Conservation (phyloP, 92 coral and sea anemone genomes). For the Isaurus tuberculatus region DNA sequence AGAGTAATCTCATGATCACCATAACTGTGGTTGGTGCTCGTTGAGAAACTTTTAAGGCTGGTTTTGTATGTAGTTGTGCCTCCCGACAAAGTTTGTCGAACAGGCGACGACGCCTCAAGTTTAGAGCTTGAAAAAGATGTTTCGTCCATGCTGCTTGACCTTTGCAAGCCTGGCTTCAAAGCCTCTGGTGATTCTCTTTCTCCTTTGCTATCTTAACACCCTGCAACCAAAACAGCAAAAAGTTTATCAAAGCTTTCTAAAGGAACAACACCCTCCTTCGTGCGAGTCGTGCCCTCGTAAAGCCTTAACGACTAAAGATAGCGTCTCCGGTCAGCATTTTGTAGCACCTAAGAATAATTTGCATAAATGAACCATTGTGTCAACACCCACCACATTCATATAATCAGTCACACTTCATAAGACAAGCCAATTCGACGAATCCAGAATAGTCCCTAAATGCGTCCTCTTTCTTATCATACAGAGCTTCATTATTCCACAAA, state of each 20-base stretch:
- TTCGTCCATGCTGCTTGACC: constrained; percentile 43
- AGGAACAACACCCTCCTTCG: constrained; percentile 15
- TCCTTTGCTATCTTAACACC: not conserved
- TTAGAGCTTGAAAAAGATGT: constrained; percentile 16
- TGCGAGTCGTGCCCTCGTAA: constrained; percentile 13
- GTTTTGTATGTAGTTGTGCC: constrained; percentile 50
- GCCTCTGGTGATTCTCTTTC: constrained; percentile 1
- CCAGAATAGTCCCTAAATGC: constrained; percentile 25
- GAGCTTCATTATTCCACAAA: not conserved
- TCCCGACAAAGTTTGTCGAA: not conserved
- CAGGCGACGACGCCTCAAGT: constrained; percentile 11
- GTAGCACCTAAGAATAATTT: constrained; percentile 17
- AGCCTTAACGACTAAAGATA: constrained; percentile 40
- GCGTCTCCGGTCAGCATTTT: constrained; percentile 43
- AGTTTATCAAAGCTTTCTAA: not conserved
- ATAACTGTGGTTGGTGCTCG: constrained; percentile 51
- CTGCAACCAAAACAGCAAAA: constrained; percentile 22
- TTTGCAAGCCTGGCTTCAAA: not conserved
- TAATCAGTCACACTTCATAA: constrained; percentile 40
- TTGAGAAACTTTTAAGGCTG: constrained; percentile 64
- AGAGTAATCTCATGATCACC: constrained; percentile 75
- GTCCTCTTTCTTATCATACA: not conserved
- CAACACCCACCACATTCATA: constrained; percentile 40
- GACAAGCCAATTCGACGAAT: constrained; percentile 49
- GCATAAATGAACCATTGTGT: constrained; percentile 41